These are phyloP conservation scores for Temnothorax rugatulus DNA, from an alignment of 2,888 invertebrate species.

Conservation along the genomic window DNA sequence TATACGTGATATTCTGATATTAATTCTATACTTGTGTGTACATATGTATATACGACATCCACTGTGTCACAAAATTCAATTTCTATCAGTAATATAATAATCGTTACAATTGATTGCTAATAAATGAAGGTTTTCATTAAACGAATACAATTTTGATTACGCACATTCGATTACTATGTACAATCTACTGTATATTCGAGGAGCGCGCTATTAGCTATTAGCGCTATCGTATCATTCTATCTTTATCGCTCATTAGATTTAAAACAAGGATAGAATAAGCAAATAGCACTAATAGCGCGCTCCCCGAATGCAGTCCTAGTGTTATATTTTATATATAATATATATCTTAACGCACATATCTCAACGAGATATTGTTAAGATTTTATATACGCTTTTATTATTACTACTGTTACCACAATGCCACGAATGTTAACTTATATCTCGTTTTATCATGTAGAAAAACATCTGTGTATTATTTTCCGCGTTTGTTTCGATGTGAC, in stretches of 20 bases:
- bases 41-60: background rate
- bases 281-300: no score
- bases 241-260: no score
- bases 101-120: background rate
- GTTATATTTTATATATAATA: no score
- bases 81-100: background rate
- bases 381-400: background rate
- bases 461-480: conserved; percentile 63
- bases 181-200: background rate
- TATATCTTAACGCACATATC: background rate
- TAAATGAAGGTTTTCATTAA: background rate
- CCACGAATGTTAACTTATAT: conserved; percentile 1
- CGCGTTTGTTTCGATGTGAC: conserved; percentile 21
- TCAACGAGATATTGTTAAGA: background rate
- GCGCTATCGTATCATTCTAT: no score
- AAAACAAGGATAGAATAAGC: no score
- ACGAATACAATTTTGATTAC: conserved; percentile 37
- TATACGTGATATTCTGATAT: conserved; percentile 11
- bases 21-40: background rate
- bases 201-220: no score
- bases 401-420: conserved; percentile 33
- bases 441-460: conserved; percentile 35
- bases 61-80: conserved; percentile 28
- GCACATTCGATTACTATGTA: conserved; percentile 32
- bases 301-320: no score